Conservation (phyloP, 2,797 vertebrate species). For the Labeo calbasu region DNA sequence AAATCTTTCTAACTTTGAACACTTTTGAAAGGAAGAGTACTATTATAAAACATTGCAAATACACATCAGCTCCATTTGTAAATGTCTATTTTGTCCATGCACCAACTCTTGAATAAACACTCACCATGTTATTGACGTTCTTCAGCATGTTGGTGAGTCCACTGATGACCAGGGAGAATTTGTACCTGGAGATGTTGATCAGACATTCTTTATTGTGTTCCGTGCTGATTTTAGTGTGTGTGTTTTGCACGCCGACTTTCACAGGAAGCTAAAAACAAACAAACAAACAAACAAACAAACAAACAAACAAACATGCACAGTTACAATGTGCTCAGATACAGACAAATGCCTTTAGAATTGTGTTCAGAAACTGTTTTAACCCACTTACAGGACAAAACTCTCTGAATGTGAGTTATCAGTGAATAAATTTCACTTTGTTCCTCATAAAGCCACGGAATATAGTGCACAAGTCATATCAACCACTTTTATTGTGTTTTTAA, state of each 20-base stretch:
- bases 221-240: constrained; percentile 96
- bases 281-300: no score
- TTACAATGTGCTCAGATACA: background rate
- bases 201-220: constrained; percentile 99
- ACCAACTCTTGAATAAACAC: constrained; percentile 57
- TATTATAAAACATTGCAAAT: background rate
- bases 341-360: background rate
- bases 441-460: background rate
- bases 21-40: background rate
- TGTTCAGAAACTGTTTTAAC: background rate
- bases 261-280: constrained; percentile 87
- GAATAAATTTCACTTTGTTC: background rate
- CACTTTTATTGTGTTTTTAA: background rate
- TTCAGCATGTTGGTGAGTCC: constrained; percentile 97
- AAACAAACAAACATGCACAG: constrained; percentile 10
- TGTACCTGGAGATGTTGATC: constrained; percentile 99
- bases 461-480: background rate
- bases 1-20: background rate
- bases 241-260: constrained; percentile 93
- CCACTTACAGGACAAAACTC: background rate
- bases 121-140: constrained; percentile 99
- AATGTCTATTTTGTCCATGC: background rate
- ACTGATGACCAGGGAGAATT: constrained; percentile 97
- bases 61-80: background rate
- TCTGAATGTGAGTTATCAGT: background rate